Conservation (phyloP, 2,797 vertebrate genomes). For the Sebastes iracundus region DNA sequence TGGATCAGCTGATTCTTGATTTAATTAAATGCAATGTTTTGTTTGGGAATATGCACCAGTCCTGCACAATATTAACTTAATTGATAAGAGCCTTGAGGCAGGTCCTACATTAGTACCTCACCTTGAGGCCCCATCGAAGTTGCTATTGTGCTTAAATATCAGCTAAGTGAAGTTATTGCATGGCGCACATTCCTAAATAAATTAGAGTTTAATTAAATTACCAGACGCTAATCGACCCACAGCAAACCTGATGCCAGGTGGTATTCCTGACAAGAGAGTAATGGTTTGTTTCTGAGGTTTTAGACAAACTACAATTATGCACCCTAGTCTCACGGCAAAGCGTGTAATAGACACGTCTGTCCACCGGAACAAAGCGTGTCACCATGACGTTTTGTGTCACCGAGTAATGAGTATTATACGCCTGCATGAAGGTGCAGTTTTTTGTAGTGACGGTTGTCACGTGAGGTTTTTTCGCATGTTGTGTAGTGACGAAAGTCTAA, state of each 20-base stretch:
- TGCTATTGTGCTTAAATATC: background rate
- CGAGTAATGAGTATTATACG: too few species aligned
- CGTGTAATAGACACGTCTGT: too few species aligned
- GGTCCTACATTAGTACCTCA: background rate
- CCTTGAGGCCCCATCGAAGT: constrained; percentile 2
- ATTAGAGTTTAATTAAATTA: constrained; percentile 38
- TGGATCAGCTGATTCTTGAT: background rate
- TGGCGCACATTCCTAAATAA: constrained; percentile 13
- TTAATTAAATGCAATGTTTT: constrained; percentile 17
- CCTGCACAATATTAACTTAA: background rate
- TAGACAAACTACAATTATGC: constrained; percentile 6
- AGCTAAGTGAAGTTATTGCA: constrained; percentile 3
- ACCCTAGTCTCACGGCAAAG: too few species aligned
- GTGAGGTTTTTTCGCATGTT: too few species aligned
- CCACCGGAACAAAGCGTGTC: too few species aligned
- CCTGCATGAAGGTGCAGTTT: too few species aligned
- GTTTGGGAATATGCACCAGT: constrained; percentile 1
- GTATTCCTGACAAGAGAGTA: background rate
- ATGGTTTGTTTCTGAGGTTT: constrained; percentile 15
- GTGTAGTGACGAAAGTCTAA: too few species aligned
- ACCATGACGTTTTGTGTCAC: too few species aligned
- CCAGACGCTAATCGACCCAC: constrained; percentile 1
- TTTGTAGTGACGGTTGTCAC: too few species aligned
- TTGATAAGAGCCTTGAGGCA: constrained; percentile 8
- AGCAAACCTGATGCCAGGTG: constrained; percentile 14